Conservation (phyloP, 2,888 invertebrate species). For the Drosophila kokeensis region DNA sequence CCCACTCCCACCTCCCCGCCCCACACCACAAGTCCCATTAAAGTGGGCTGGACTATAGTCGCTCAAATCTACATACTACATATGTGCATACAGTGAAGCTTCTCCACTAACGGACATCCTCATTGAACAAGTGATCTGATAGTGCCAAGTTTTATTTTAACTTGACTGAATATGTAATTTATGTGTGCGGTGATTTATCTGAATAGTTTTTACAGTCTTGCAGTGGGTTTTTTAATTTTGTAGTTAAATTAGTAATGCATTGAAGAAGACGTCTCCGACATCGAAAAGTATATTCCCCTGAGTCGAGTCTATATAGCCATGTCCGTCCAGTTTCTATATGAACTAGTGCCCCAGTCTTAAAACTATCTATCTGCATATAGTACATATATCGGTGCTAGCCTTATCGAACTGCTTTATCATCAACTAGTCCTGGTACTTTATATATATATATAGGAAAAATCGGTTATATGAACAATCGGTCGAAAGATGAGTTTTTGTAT, state of each 20-base stretch:
- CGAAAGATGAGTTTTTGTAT: background rate
- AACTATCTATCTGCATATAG: background rate
- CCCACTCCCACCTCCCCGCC: background rate
- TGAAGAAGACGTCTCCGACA: background rate
- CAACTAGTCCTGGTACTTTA: too few species aligned
- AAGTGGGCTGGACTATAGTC: conserved; percentile 51
- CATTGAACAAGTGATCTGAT: background rate
- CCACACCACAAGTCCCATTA: background rate
- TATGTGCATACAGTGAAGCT: conserved; percentile 11
- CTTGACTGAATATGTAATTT: background rate
- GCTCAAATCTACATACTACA: conserved; percentile 17
- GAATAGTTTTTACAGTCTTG: background rate
- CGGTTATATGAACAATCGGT: background rate
- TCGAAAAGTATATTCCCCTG: background rate
- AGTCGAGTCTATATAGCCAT: background rate
- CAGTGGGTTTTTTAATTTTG: background rate
- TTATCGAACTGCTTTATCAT: background rate
- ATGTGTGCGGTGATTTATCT: background rate
- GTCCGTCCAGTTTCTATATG: background rate
- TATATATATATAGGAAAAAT: too few species aligned
- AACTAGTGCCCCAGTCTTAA: background rate
- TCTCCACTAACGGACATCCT: background rate
- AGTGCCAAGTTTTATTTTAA: background rate
- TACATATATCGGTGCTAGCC: background rate
- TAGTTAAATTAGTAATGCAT: background rate